Conservation (phyloP, 2,888 invertebrate genomes). For the Autographa pulchrina region DNA sequence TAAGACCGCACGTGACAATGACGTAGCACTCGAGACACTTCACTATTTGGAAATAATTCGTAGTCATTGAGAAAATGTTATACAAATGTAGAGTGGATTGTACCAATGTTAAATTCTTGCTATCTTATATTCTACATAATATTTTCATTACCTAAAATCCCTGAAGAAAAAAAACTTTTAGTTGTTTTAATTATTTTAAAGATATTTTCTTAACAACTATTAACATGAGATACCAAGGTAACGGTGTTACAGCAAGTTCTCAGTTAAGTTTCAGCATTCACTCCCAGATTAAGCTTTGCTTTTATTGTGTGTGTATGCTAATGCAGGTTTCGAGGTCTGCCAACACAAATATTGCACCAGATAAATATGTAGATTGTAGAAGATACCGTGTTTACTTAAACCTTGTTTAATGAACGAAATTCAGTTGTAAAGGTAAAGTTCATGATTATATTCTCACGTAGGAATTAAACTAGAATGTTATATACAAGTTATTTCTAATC, state of each 20-base stretch:
- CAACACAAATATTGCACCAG: conserved; percentile 33
- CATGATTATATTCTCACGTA: neutral
- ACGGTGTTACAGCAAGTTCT: neutral
- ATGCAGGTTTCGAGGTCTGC: conserved; percentile 34
- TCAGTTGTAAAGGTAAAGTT: neutral
- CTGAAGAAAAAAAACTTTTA: too few relatives aligned
- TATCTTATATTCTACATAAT: too few relatives aligned
- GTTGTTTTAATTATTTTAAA: too few relatives aligned
- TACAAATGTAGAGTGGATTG: too few relatives aligned
- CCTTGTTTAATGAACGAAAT: neutral
- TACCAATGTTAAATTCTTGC: too few relatives aligned
- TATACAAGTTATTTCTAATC: conserved; percentile 12
- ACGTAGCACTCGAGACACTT: too few relatives aligned
- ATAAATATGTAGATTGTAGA: conserved; percentile 26
- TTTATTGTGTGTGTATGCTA: conserved; percentile 29
- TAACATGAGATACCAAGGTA: neutral
- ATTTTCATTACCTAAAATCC: too few relatives aligned
- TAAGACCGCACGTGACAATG: too few relatives aligned
- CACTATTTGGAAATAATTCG: too few relatives aligned
- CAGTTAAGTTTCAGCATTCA: conserved; percentile 12
- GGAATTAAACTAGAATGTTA: neutral
- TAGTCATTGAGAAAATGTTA: too few relatives aligned
- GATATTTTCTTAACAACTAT: neutral
- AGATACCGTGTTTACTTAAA: conserved; percentile 25
- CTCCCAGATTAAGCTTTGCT: conserved; percentile 22